Evolutionary conservation across 2,888 invertebrate species (phyloP).

Genomic region (Oxyteleia sp.): DNA sequence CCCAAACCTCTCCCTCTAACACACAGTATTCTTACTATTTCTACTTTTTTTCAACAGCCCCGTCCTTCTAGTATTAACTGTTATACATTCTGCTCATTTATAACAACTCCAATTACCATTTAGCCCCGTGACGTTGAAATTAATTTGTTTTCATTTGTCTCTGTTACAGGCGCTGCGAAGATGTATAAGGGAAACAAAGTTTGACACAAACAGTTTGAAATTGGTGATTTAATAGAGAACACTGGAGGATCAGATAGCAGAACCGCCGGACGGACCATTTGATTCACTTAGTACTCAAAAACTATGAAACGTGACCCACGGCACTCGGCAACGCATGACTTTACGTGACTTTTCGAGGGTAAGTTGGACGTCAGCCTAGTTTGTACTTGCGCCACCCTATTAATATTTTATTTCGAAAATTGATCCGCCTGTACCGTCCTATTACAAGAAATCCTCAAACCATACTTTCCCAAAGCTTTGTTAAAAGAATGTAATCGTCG

Average conservation of each 20-base stretch:
- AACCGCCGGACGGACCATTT: conserved; percentile 26
- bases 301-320: conserved; percentile 51
- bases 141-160: background rate
- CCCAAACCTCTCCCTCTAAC: no score
- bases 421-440: background rate
- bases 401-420: conserved; percentile 30
- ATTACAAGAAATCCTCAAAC: no score
- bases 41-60: no score
- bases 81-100: no score
- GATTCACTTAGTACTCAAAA: conserved; percentile 48
- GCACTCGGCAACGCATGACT: conserved; percentile 33
- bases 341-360: conserved; percentile 48
- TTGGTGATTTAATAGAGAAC: conserved; percentile 49
- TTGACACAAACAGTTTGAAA: conserved; percentile 42
- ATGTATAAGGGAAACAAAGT: conserved; percentile 17
- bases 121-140: no score
- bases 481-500: background rate
- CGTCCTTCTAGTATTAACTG: no score
- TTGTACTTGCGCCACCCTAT: background rate
- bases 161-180: background rate
- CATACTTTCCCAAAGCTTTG: background rate
- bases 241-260: conserved; percentile 20
- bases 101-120: no score
- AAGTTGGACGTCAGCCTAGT: conserved; percentile 35
- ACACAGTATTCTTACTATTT: no score